Evolutionary conservation across 2,888 invertebrate species (phyloP).

Genomic region (Lepetodrilus schrolli): DNA sequence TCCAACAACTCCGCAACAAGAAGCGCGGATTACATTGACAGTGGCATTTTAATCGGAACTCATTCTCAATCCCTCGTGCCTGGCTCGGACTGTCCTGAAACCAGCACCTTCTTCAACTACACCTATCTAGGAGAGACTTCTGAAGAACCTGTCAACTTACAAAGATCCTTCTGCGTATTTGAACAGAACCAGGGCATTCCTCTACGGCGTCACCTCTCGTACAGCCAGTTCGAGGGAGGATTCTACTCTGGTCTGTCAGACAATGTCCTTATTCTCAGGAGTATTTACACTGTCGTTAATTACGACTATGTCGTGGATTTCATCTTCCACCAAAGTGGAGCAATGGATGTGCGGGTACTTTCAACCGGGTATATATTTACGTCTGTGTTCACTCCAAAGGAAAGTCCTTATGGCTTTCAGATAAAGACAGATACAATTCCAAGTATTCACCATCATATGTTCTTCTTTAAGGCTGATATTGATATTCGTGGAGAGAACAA

Average conservation of each 20-base stretch:
- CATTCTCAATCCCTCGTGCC: conserved; percentile 52
- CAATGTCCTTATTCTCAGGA: conserved; percentile 55
- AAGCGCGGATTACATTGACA: conserved; percentile 57
- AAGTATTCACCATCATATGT: conserved; percentile 62
- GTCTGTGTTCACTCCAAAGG: conserved; percentile 39
- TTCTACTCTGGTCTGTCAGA: conserved; percentile 63
- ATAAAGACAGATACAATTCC: conserved; percentile 49
- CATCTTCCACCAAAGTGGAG: conserved; percentile 65
- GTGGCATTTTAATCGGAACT: conserved; percentile 52
- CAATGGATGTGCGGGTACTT: conserved; percentile 48
- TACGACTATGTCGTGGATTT: conserved; percentile 67
- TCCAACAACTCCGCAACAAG: conserved; percentile 51
- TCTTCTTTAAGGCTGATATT: conserved; percentile 57
- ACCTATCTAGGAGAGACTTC: conserved; percentile 39
- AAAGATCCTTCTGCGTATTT: conserved; percentile 62
- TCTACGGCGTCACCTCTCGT: conserved; percentile 58
- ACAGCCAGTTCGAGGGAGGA: conserved; percentile 29
- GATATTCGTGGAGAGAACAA: conserved; percentile 59
- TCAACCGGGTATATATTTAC: conserved; percentile 61
- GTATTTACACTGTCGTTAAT: conserved; percentile 55
- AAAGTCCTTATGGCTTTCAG: conserved; percentile 50
- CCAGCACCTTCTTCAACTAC: conserved; percentile 55
- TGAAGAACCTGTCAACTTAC: conserved; percentile 35
- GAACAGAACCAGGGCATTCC: conserved; percentile 65
- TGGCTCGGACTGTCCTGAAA: conserved; percentile 67